Conservation (phyloP, 1,140 invertebrate genomes). For the Nixonia krombeini region DNA sequence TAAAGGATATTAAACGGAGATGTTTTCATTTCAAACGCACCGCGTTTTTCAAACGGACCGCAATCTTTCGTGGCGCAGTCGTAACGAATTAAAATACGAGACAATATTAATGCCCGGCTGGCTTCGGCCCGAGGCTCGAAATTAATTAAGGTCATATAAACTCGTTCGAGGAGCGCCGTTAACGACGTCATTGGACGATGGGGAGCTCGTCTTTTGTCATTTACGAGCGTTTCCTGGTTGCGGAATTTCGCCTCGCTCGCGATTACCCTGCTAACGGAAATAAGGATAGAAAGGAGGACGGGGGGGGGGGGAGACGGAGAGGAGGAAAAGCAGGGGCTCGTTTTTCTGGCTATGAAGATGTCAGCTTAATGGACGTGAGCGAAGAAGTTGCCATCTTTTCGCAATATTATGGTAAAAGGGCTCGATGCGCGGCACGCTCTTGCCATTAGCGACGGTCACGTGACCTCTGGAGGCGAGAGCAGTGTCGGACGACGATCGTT, state of each 20-base stretch:
- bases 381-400: too few species aligned
- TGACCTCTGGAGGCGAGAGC: too few species aligned
- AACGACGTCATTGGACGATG: conserved; percentile 7
- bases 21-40: too few species aligned
- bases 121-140: not conserved
- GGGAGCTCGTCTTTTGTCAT: conserved; percentile 11
- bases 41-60: too few species aligned
- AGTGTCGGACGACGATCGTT: too few species aligned
- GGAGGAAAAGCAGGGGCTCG: conserved; percentile 14
- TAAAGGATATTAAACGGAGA: not conserved
- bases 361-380: conserved; percentile 35
- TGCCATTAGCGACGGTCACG: too few species aligned
- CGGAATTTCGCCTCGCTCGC: conserved; percentile 8
- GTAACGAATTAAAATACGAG: too few species aligned
- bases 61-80: too few species aligned
- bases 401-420: too few species aligned
- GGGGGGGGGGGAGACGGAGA: too few species aligned
- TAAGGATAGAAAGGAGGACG: conserved; percentile 18
- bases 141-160: conserved; percentile 12
- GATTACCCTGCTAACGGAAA: not conserved
- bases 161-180: not conserved
- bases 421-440: too few species aligned
- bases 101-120: not conserved
- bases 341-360: conserved; percentile 32
- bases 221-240: conserved; percentile 18